Evolutionary conservation across 2,797 vertebrate species (phyloP), one percentile per base, ranked within the genome.

Genomic region (Rhynchonycteris naso): DNA sequence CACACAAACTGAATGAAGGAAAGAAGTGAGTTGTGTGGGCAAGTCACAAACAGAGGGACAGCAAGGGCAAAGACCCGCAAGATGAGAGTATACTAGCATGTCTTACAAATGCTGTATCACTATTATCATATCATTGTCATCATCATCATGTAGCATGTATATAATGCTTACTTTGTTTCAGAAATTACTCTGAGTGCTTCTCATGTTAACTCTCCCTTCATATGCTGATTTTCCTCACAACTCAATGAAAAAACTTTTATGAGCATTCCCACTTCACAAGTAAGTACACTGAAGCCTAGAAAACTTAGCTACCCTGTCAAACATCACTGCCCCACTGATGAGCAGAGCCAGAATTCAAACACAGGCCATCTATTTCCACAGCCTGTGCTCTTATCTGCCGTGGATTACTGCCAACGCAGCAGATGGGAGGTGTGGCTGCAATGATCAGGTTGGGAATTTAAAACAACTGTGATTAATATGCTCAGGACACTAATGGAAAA

Each of bases 111-210:
- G 11, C 72, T 63, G 1, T 13, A 14, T 63, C 47, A 18, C 33
- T 15, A 28, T 56, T 4, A 10, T 69, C 24, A 63, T 38, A 56
- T 16, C 21, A 35, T 61, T 24, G 30, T 26, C 74, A 28, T 65
- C 21, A 74, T 72, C 50, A 76, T 26, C 59, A 75, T 15, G 24
- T 61, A 74, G 75, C 16, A 21, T 4, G 59, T 4, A 69, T 0
- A 69, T 22, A 74, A 59, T 6, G 28, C 24, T 35, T 28, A 35
- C 12, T 75, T 71, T 56, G 21, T 92, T 33, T 19, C 35, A 58
- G 22, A 93, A 79, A 69, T 52, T 85, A 84, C 66, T 76, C 33
- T 87, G 79, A 93, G 19, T 65, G 61, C 2, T 85, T 83, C 68
- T 87, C 26, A 26, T 16, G 35, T 38, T 90, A 90, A 65, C 7